phyloP scores from a whole-genome alignment of 2,113 vertebrate species.

The Fulmarus glacialis region DNA sequence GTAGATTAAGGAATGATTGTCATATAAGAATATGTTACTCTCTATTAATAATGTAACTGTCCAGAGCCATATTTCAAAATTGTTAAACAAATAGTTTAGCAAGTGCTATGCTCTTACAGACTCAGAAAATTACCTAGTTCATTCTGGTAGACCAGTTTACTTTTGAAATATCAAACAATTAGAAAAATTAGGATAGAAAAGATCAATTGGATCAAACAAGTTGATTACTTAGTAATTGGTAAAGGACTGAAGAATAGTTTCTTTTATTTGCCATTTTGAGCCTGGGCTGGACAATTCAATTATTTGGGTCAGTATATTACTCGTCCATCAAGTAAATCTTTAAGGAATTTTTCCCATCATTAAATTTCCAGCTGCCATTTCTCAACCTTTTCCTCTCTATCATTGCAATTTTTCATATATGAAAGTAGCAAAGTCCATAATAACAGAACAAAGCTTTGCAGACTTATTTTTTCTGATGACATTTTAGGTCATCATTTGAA shows the following conservation, averaged over 20 bases:
- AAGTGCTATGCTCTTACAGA: neutral
- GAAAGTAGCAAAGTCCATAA: neutral
- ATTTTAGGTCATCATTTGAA: neutral
- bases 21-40: neutral
- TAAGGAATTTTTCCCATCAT: neutral
- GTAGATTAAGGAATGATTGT: neutral
- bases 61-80: neutral
- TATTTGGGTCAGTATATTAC: neutral
- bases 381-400: neutral
- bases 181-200: neutral
- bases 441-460: neutral
- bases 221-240: neutral
- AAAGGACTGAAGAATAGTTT: neutral
- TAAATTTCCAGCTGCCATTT: slow-evolving; percentile 15
- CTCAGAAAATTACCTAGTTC: neutral
- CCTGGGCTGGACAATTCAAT: neutral
- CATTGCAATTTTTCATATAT: neutral
- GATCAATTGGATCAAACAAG: neutral
- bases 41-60: neutral
- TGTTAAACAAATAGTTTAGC: neutral
- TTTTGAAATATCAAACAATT: neutral
- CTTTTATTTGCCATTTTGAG: neutral
- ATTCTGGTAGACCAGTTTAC: neutral
- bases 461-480: neutral
- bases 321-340: neutral